Conservation (phyloP, 2,888 invertebrate species). For the Lycocerus yunnanus region DNA sequence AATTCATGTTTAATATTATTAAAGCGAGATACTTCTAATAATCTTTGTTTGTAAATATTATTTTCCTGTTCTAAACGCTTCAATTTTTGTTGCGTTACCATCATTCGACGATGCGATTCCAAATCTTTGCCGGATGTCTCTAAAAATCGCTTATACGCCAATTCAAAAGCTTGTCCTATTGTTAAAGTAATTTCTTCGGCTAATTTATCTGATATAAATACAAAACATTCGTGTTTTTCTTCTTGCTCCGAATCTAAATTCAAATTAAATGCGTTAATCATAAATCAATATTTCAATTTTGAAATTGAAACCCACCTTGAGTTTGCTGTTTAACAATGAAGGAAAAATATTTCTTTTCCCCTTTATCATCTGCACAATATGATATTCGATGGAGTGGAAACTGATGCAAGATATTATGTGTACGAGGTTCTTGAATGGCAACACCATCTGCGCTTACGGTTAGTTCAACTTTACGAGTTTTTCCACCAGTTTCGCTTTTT, state of each 20-base stretch:
- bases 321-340: slow-evolving; percentile 83
- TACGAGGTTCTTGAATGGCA: slow-evolving; percentile 79
- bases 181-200: slow-evolving; percentile 98
- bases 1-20: slow-evolving; percentile 60
- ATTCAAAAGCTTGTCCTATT: slow-evolving; percentile 97
- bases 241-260: slow-evolving; percentile 59
- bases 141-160: slow-evolving; percentile 93
- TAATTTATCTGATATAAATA: slow-evolving; percentile 95
- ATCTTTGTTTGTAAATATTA: slow-evolving; percentile 78
- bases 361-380: slow-evolving; percentile 98
- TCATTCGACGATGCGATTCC: slow-evolving; percentile 79
- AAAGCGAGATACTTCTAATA: slow-evolving; percentile 67
- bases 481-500: slow-evolving; percentile 89
- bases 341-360: slow-evolving; percentile 95
- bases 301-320: slow-evolving; percentile 45
- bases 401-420: slow-evolving; percentile 86
- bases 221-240: slow-evolving; percentile 93
- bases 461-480: slow-evolving; percentile 89
- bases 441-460: slow-evolving; percentile 98
- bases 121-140: slow-evolving; percentile 90
- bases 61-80: slow-evolving; percentile 87
- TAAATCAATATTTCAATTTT: background rate
- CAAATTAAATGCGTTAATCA: background rate
- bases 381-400: slow-evolving; percentile 97
- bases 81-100: slow-evolving; percentile 83